These are phyloP conservation scores for Rhineura floridana DNA, from an alignment of 2,113 vertebrate species.

Conservation along the genomic window DNA sequence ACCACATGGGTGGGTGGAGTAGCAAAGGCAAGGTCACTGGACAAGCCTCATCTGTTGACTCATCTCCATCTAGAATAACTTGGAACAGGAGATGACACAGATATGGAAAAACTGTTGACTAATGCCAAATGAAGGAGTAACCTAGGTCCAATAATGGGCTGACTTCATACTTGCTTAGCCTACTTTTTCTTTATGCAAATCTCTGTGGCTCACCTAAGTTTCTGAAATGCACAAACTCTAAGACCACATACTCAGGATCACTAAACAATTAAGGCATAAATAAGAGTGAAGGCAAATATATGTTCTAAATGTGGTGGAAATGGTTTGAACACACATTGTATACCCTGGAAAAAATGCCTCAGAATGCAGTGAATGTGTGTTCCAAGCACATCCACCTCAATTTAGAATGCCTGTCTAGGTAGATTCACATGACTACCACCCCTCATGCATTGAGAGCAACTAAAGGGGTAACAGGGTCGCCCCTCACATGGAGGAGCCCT, in stretches of 20 bases:
- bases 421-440: neutral
- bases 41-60: neutral
- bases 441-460: neutral
- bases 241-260: neutral
- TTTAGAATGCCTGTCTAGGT: neutral
- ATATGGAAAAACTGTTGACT: neutral
- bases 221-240: neutral
- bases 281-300: neutral
- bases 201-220: neutral
- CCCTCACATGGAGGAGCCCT: neutral
- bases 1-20: neutral
- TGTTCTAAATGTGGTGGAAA: neutral
- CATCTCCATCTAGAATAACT: neutral
- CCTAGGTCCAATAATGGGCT: neutral
- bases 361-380: neutral
- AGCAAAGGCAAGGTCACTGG: neutral
- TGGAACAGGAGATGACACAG: neutral
- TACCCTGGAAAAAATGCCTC: neutral
- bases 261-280: neutral
- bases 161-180: neutral
- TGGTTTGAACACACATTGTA: neutral
- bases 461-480: neutral
- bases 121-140: neutral
- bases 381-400: neutral
- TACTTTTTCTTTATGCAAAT: neutral